Percentiles rank a stretch among this genome's conserved stretches.
Evolutionary conservation across 92 coral and sea anemone species (phyloP).

Genomic region (Phymanthus crucifer): DNA sequence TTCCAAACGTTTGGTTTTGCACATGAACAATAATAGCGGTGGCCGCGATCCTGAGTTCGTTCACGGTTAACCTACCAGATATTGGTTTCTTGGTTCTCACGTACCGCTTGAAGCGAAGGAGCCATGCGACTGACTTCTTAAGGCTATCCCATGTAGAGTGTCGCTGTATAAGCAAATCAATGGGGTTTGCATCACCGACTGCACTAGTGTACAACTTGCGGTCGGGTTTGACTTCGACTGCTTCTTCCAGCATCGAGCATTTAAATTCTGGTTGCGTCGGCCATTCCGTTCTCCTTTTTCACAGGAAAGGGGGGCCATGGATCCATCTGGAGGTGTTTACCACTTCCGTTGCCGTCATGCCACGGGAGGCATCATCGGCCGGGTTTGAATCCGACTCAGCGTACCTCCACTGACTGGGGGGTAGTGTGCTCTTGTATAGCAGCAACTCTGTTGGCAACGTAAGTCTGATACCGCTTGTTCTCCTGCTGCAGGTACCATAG

Average conservation of each 20-base stretch:
- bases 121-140: slow-evolving; percentile 53
- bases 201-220: slow-evolving; percentile 21
- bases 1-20: slow-evolving; percentile 33
- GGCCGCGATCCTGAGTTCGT: slow-evolving; percentile 35
- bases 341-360: slow-evolving; percentile 39
- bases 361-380: slow-evolving; percentile 46
- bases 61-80: slow-evolving; percentile 36
- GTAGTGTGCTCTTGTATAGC: slow-evolving; percentile 53
- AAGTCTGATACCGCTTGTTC: slow-evolving; percentile 45
- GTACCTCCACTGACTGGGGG: slow-evolving; percentile 46
- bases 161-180: slow-evolving; percentile 41
- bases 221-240: slow-evolving; percentile 24
- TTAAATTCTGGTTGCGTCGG: slow-evolving; percentile 50
- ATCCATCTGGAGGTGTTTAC: slow-evolving; percentile 35
- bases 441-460: slow-evolving; percentile 44
- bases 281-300: slow-evolving; percentile 31
- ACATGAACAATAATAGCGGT: slow-evolving; percentile 37
- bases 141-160: slow-evolving; percentile 40
- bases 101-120: slow-evolving; percentile 52
- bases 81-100: slow-evolving; percentile 22
- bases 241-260: slow-evolving; percentile 39
- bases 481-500: slow-evolving; percentile 42
- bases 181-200: slow-evolving; percentile 35
- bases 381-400: slow-evolving; percentile 44
- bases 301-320: slow-evolving; percentile 43